These are phyloP conservation scores for Spongilla lacustris DNA, from an alignment of 37 sponge, comb jelly and placozoan genomes.

Conservation along the genomic window DNA sequence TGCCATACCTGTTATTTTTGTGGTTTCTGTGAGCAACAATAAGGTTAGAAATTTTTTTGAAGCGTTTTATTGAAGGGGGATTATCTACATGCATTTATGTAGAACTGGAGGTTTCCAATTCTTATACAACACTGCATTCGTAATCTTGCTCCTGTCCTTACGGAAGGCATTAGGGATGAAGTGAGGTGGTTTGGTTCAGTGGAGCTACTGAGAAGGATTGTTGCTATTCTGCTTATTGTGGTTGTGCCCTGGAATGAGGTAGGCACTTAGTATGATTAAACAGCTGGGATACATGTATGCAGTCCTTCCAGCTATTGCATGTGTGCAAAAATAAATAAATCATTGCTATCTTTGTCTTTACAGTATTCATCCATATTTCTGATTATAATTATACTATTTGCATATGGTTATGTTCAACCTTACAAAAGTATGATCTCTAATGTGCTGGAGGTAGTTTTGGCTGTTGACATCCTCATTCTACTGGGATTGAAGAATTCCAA, in stretches of 20 bases:
- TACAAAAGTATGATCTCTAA: conserved; percentile 20
- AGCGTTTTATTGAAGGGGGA: conserved; percentile 34
- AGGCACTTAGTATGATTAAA: too few relatives aligned
- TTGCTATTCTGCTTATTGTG: conserved; percentile 49
- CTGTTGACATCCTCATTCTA: conserved; percentile 20
- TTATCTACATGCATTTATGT: conserved; percentile 23
- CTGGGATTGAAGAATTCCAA: conserved; percentile 19
- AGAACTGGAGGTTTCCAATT: background rate
- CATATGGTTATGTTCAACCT: conserved; percentile 12
- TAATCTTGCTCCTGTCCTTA: background rate
- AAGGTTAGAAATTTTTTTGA: conserved; percentile 32
- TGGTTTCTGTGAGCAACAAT: conserved; percentile 3
- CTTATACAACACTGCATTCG: conserved; percentile 8
- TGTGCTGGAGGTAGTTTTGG: conserved; percentile 28
- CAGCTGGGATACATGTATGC: too few relatives aligned
- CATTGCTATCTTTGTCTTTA: background rate
- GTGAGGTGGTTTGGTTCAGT: conserved; percentile 65
- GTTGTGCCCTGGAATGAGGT: conserved; percentile 72
- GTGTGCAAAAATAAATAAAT: too few relatives aligned
- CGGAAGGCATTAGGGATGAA: conserved; percentile 32
- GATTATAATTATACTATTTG: background rate
- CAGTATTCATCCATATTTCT: conserved; percentile 45
- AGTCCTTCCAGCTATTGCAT: too few relatives aligned
- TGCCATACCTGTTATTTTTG: background rate
- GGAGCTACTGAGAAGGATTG: conserved; percentile 61